Evolutionary conservation across 64 coral and sea anemone genomes (phyloP).

Genomic region (Montipora efflorescens): DNA sequence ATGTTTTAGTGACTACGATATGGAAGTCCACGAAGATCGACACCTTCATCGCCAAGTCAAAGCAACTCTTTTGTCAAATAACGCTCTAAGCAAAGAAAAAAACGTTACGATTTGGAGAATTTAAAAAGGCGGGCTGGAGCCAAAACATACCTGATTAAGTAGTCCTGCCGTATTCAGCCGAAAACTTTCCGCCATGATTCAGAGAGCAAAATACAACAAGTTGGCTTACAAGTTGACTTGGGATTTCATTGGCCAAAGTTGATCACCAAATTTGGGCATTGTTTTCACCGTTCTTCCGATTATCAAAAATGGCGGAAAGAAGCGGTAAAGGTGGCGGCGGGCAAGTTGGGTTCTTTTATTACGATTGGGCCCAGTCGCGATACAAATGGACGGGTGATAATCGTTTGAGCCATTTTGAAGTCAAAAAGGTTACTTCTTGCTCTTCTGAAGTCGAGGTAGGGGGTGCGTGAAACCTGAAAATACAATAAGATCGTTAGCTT

Average conservation of each 20-base stretch:
- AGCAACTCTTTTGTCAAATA: no score
- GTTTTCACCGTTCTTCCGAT: constrained; percentile 24
- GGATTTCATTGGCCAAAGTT: constrained; percentile 5
- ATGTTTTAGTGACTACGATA: no score
- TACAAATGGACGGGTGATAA: constrained; percentile 84
- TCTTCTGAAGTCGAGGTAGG: constrained; percentile 39
- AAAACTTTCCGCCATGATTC: constrained; percentile 73
- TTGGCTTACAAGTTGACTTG: no score
- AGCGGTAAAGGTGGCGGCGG: constrained; percentile 37
- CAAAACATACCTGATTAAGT: constrained; percentile 74
- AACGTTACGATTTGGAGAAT: neutral
- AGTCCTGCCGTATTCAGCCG: constrained; percentile 68
- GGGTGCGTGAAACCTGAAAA: neutral
- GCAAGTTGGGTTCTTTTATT: constrained; percentile 79
- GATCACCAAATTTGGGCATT: constrained; percentile 53
- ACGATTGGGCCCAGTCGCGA: constrained; percentile 88
- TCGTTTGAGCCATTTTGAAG: neutral
- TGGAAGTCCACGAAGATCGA: no score
- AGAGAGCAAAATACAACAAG: no score
- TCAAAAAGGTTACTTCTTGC: neutral
- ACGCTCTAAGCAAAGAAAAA: no score
- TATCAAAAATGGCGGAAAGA: constrained; percentile 95
- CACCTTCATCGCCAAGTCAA: no score
- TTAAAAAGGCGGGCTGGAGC: neutral
- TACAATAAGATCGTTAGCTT: no score